Percentiles rank a stretch among this genome's conserved stretches.
Evolutionary conservation across 2,797 vertebrate species (phyloP).

Genomic region (Euthynnus affinis): DNA sequence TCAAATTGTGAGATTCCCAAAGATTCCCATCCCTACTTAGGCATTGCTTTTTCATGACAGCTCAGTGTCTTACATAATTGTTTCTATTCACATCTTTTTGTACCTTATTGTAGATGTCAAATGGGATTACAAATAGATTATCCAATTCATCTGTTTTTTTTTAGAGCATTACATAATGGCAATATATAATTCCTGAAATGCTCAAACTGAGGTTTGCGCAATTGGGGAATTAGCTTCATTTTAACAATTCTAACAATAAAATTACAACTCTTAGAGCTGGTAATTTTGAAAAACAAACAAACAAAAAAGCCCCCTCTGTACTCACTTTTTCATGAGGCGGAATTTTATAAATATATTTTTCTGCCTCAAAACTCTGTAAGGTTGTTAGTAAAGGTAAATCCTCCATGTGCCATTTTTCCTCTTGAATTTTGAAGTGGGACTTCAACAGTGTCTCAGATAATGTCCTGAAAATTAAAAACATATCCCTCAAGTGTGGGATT

Average conservation of each 20-base stretch:
- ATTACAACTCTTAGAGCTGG: neutral
- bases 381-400: conserved; percentile 21
- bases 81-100: conserved; percentile 41
- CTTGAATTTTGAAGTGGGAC: conserved; percentile 28
- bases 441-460: conserved; percentile 26
- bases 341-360: conserved; percentile 18
- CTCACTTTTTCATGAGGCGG: conserved; percentile 1
- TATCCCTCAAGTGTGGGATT: conserved; percentile 15
- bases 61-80: conserved; percentile 29
- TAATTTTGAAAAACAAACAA: neutral
- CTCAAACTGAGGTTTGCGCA: neutral
- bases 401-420: neutral
- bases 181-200: conserved; percentile 16
- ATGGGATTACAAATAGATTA: conserved; percentile 46
- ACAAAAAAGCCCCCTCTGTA: neutral
- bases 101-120: conserved; percentile 39
- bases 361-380: conserved; percentile 7
- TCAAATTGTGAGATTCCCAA: too few species aligned
- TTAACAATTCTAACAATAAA: neutral
- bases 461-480: conserved; percentile 50
- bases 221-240: conserved; percentile 10
- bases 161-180: conserved; percentile 33
- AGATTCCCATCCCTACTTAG: too few species aligned
- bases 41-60: neutral
- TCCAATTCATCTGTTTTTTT: conserved; percentile 47